These are phyloP conservation scores for Callorhinus ursinus DNA, from an alignment of 2,113 vertebrate genomes.

Conservation along the genomic window DNA sequence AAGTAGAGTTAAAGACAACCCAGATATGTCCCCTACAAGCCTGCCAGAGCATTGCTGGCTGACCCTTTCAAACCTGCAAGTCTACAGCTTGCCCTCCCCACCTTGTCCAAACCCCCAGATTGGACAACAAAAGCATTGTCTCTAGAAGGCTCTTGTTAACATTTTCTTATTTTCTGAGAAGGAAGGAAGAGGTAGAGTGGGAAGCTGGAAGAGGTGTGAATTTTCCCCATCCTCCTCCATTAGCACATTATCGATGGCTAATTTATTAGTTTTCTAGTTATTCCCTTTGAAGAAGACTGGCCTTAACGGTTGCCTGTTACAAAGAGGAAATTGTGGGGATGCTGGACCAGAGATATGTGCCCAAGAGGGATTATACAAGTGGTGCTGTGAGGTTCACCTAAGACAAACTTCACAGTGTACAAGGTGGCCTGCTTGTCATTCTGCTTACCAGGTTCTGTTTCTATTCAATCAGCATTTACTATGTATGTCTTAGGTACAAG, in stretches of 20 bases:
- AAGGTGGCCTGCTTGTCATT: background rate
- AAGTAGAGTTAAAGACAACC: background rate
- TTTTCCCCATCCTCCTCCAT: background rate
- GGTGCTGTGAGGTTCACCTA: background rate
- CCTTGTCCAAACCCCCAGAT: background rate
- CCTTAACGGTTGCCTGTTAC: background rate
- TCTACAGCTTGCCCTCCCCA: background rate
- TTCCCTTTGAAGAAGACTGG: conserved; percentile 25
- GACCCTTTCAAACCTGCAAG: background rate
- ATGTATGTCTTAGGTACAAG: background rate
- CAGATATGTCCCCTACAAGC: background rate
- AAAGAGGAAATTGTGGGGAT: background rate
- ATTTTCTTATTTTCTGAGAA: background rate
- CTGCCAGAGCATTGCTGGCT: background rate
- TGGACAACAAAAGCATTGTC: background rate
- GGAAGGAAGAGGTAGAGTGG: background rate
- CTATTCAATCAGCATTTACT: conserved; percentile 35
- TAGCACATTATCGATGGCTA: background rate
- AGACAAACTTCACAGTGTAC: background rate
- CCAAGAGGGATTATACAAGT: background rate
- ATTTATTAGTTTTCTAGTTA: conserved; percentile 10
- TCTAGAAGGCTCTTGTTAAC: background rate
- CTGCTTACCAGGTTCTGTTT: conserved; percentile 7
- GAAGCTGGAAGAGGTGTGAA: background rate
- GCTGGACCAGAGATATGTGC: background rate